Conservation (phyloP, 1,140 invertebrate genomes). For the Macrotrachela quadricornifera region DNA sequence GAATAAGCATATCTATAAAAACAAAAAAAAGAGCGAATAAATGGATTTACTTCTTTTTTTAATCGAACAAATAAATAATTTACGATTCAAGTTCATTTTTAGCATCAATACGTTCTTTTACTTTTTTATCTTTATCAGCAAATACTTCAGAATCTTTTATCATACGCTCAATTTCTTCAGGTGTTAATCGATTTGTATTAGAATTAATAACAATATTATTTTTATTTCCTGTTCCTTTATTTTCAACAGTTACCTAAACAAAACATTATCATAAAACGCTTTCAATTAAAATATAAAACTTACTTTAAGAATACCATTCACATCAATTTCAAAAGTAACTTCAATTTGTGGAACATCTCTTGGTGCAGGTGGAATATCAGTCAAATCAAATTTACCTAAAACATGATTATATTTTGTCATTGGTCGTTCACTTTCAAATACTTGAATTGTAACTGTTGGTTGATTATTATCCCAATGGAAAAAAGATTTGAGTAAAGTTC, state of each 20-base stretch:
- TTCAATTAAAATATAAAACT: too few relatives aligned
- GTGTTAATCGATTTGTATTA: conserved; percentile 81
- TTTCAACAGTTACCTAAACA: too few relatives aligned
- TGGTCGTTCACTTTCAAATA: conserved; percentile 81
- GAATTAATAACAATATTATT: conserved; percentile 98
- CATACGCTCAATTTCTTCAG: conserved; percentile 95
- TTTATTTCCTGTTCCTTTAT: conserved; percentile 90
- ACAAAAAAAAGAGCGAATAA: too few relatives aligned
- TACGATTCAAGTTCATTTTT: conserved; percentile 68
- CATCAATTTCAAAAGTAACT: conserved; percentile 96
- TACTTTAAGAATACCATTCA: conserved; percentile 75
- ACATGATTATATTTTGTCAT: conserved; percentile 99
- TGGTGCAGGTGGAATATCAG: conserved; percentile 87
- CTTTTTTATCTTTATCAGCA: conserved; percentile 88
- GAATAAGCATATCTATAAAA: conserved; percentile 94
- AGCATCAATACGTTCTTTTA: conserved; percentile 86
- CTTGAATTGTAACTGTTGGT: conserved; percentile 90
- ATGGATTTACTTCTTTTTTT: too few relatives aligned
- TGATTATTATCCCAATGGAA: conserved; percentile 98
- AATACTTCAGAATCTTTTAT: conserved; percentile 95
- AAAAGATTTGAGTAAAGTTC: too few relatives aligned
- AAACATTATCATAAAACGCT: too few relatives aligned
- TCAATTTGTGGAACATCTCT: conserved; percentile 95
- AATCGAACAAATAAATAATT: too few relatives aligned
- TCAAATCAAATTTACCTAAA: conserved; percentile 89